A percentile compares a stretch with the other conserved stretches of the same genome.
Evolutionary conservation across 2,888 invertebrate species (phyloP).

Genomic region (Lasioglossum pauxillum): DNA sequence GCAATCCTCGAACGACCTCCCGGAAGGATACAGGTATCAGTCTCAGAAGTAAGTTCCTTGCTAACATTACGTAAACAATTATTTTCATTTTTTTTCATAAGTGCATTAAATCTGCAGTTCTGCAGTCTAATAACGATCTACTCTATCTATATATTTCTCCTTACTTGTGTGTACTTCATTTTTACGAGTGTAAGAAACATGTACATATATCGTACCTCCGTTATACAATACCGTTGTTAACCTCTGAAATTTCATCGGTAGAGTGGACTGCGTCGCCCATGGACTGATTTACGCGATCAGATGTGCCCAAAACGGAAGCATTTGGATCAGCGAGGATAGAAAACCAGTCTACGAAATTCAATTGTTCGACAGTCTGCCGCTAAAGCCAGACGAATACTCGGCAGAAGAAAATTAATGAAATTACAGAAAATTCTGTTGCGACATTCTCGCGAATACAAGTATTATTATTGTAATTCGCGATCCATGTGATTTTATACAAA

Average conservation of each 20-base stretch:
- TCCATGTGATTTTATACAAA: neutral
- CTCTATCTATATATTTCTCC: neutral
- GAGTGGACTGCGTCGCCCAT: slow-evolving; percentile 79
- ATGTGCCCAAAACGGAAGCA: slow-evolving; percentile 80
- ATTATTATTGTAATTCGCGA: neutral
- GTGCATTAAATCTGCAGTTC: too few species aligned
- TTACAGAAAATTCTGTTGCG: neutral
- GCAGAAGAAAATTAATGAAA: neutral
- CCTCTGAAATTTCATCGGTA: slow-evolving; percentile 40
- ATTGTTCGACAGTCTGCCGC: slow-evolving; percentile 76
- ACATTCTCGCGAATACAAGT: slow-evolving; percentile 16
- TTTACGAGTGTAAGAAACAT: too few species aligned
- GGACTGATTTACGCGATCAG: slow-evolving; percentile 79
- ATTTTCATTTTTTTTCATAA: neutral
- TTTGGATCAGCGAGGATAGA: slow-evolving; percentile 81
- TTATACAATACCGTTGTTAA: neutral
- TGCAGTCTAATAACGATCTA: neutral
- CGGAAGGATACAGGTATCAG: slow-evolving; percentile 60
- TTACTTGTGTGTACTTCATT: neutral
- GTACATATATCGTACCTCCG: neutral
- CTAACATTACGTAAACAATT: neutral
- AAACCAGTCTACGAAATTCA: slow-evolving; percentile 81
- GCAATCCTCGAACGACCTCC: slow-evolving; percentile 47
- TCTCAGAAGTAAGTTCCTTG: slow-evolving; percentile 68
- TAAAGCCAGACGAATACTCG: slow-evolving; percentile 46